Base-by-base conservation (phyloP, 2,113 vertebrate genomes). In the Microtus montanus region DNA sequence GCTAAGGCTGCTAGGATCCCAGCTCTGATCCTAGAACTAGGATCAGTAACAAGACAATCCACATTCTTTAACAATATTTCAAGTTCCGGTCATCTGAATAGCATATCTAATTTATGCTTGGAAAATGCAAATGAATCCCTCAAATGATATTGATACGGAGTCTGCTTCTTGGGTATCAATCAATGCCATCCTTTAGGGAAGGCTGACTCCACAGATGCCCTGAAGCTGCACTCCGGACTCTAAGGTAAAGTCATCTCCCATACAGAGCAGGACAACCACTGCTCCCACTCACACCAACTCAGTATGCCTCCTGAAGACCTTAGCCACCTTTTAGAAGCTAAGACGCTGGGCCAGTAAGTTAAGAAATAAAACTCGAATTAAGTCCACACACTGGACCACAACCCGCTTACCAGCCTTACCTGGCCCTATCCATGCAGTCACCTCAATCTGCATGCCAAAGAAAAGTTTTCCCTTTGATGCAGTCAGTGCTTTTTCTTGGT, bases 361-460 rank as follows among this genome's bases (percentile, higher is more conserved):
- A 66, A 47, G 5, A 38, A 97, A 74, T 17, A 87, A 87, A 95
- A 70, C 38, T 66, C 73, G 35, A 82, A 44, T 9, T 41, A 33
- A 66, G 22, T 30, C 41, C 20, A 66, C 19, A 75, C 47, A 13
- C 9, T 68, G 7, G 11, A 89, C 89, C 14, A 88, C 5, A 80
- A 15, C 89, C 47, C 4, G 22, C 26, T 52, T 2, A 47, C 71
- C 2, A n/a, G 11, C 64, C 70, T 97, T 98, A 99, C 99, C 99
- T 89, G 99, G 99, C 87, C 99, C 99, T 97, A 99, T 99, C 99
- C 99, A 99, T 30, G 99, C 99, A 0, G 99, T 99, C 89, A 99
- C 99, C 93, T 99, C 99, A 66, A 99, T 99, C 98, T 99, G 99
- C 99, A 99, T 99, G 97, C 99, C 99, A 96, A 99, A 99, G 98